A percentile compares a stretch with the other conserved stretches of the same genome.
phyloP scores from a whole-genome alignment of 2,113 vertebrate species.

The Oriolus oriolus region DNA sequence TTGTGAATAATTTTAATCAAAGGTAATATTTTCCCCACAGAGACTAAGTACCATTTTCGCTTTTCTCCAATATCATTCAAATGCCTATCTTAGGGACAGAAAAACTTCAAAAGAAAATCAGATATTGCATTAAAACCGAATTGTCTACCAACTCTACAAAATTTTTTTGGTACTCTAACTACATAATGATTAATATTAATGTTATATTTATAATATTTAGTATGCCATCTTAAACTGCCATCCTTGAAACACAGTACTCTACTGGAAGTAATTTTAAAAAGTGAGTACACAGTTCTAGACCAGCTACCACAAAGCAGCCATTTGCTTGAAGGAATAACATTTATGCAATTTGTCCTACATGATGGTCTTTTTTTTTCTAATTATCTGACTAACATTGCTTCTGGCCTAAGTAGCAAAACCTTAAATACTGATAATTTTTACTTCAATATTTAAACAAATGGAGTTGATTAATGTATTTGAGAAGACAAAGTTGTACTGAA shows the following conservation, averaged over 20 bases:
- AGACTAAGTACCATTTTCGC: conserved; percentile 22
- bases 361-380: neutral
- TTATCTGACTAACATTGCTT: neutral
- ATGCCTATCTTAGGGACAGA: neutral
- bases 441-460: neutral
- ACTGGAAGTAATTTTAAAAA: neutral
- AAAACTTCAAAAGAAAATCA: conserved; percentile 16
- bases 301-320: neutral
- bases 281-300: neutral
- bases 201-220: neutral
- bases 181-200: neutral
- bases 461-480: neutral
- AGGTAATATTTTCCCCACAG: neutral
- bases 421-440: neutral
- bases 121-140: neutral
- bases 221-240: neutral
- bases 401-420: neutral
- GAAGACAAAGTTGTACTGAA: neutral
- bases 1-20: conserved; percentile 48
- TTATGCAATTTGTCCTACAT: neutral
- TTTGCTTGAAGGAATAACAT: neutral
- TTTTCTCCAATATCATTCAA: conserved; percentile 15
- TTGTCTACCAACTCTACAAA: neutral
- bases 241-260: neutral
- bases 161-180: neutral